Percentiles rank a stretch among this genome's conserved stretches.
These are phyloP conservation scores for Microplitis manilae DNA, from an alignment of 2,888 invertebrate species.

Conservation along the genomic window DNA sequence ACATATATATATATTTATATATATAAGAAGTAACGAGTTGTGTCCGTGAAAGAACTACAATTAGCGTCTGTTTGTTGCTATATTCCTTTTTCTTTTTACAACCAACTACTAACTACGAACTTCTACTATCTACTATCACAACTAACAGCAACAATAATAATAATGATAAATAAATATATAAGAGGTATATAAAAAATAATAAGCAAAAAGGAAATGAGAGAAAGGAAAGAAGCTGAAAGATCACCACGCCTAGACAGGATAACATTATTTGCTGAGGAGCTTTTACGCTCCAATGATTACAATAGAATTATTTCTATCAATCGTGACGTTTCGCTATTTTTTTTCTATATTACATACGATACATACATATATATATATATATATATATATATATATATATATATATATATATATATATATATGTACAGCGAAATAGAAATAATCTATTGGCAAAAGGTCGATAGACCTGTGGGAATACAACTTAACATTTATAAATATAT, in stretches of 20 bases:
- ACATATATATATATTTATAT: no score
- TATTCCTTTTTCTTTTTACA: background rate
- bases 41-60: constrained; percentile 12
- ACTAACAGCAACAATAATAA: background rate
- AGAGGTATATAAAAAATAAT: background rate
- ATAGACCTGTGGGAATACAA: constrained; percentile 17
- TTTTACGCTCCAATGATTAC: constrained; percentile 51
- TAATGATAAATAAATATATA: background rate
- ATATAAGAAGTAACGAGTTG: constrained; percentile 4
- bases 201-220: background rate
- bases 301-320: constrained; percentile 46
- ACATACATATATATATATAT: background rate
- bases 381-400: background rate
- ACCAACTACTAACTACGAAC: background rate
- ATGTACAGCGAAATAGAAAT: background rate
- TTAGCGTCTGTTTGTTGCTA: constrained; percentile 7
- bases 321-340: constrained; percentile 24
- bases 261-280: constrained; percentile 45
- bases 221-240: constrained; percentile 8
- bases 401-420: background rate
- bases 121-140: background rate
- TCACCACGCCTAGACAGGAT: background rate
- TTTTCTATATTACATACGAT: constrained; percentile 2
- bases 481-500: background rate
- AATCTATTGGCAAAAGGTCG: constrained; percentile 15